Evolutionary conservation across 2,797 vertebrate genomes (phyloP).

Genomic region (Microchirus variegatus): DNA sequence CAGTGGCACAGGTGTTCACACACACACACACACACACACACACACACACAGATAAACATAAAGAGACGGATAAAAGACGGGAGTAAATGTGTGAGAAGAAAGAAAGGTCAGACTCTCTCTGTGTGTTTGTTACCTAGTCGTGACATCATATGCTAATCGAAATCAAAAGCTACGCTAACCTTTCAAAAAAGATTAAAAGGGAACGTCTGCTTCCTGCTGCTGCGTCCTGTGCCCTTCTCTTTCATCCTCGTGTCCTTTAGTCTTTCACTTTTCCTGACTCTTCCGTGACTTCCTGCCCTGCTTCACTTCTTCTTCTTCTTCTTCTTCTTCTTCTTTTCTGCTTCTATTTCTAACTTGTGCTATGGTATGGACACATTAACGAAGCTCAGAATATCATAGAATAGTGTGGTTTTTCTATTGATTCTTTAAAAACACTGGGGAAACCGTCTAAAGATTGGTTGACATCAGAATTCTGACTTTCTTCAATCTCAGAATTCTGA

Average conservation of each 20-base stretch:
- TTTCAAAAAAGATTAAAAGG: constrained; percentile 39
- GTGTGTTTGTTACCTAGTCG: constrained; percentile 36
- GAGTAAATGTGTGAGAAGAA: constrained; percentile 15
- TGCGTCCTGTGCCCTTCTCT: neutral
- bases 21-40: constrained; percentile 40
- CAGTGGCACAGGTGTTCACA: neutral
- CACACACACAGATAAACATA: constrained; percentile 9
- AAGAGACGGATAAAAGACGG: constrained; percentile 23
- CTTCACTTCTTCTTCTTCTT: neutral
- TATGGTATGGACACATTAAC: too few relatives aligned
- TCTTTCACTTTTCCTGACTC: neutral
- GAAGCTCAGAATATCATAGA: too few relatives aligned
- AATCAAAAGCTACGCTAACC: constrained; percentile 57
- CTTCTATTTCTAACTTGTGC: too few relatives aligned
- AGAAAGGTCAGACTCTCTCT: constrained; percentile 58
- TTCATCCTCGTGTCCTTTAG: neutral
- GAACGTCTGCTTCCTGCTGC: constrained; percentile 1
- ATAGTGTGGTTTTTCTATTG: too few relatives aligned
- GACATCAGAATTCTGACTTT: too few relatives aligned
- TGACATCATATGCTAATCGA: constrained; percentile 51
- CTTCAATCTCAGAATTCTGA: too few relatives aligned
- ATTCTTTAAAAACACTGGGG: too few relatives aligned
- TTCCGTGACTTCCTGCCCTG: constrained; percentile 6
- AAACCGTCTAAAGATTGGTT: too few relatives aligned
- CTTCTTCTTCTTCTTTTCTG: too few relatives aligned